Conservation (phyloP, 2,113 vertebrate genomes). For the Gorsachius goisagi region DNA sequence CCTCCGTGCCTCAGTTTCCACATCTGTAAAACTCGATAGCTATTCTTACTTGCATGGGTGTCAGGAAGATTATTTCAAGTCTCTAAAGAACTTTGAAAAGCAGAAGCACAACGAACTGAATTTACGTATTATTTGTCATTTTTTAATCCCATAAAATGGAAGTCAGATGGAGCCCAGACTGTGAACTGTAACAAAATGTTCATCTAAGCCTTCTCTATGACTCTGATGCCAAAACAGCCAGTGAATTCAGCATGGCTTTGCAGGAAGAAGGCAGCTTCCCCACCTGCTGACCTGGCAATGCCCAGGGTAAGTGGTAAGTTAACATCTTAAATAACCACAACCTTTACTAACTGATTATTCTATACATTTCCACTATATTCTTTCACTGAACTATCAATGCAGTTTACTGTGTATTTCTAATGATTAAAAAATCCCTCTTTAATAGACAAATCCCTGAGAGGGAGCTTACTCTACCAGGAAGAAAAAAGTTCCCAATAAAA, state of each 20-base stretch:
- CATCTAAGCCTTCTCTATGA: not conserved
- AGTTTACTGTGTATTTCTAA: not conserved
- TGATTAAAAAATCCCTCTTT: not conserved
- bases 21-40: slow-evolving; percentile 4
- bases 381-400: not conserved
- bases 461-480: not conserved
- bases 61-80: slow-evolving; percentile 39
- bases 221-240: not conserved
- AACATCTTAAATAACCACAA: not conserved
- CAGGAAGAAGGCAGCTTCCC: not conserved
- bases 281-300: not conserved
- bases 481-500: not conserved
- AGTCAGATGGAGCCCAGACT: slow-evolving; percentile 35
- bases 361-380: not conserved
- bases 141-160: slow-evolving; percentile 45
- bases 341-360: not conserved
- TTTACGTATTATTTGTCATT: slow-evolving; percentile 15
- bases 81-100: slow-evolving; percentile 34
- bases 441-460: not conserved
- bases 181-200: slow-evolving; percentile 25
- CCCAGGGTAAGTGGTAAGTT: not conserved
- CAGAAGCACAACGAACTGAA: slow-evolving; percentile 18
- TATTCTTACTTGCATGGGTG: slow-evolving; percentile 21
- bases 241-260: not conserved
- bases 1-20: slow-evolving; percentile 43